Evolutionary conservation across 2,113 vertebrate species (phyloP).

Genomic region (Cyprinodon tularosa): DNA sequence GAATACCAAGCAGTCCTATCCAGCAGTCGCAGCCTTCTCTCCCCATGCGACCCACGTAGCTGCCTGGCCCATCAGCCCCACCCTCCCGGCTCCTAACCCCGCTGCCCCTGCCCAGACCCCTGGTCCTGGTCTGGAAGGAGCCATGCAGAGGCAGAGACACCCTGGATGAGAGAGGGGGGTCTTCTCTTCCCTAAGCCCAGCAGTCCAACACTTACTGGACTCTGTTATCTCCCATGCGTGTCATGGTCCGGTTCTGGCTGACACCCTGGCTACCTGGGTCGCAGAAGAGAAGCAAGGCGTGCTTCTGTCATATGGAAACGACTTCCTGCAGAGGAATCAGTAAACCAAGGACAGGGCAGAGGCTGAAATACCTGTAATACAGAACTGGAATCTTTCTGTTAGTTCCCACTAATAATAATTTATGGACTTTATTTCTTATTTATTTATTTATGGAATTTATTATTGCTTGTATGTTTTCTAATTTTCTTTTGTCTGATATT

Average conservation of each 20-base stretch:
- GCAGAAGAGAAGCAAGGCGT: conserved; percentile 39
- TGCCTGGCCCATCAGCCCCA: conserved; percentile 85
- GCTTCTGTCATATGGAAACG: conserved; percentile 28
- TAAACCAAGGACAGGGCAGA: conserved; percentile 27
- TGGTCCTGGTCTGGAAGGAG: conserved; percentile 28
- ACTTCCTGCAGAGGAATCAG: conserved; percentile 28
- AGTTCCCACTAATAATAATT: conserved; percentile 51
- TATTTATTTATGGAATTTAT: conserved; percentile 71
- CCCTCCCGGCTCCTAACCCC: conserved; percentile 80
- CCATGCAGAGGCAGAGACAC: conserved; percentile 52
- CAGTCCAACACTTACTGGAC: conserved; percentile 38
- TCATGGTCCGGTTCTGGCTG: conserved; percentile 14
- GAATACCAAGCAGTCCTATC: conserved; percentile 82
- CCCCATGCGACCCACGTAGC: conserved; percentile 87
- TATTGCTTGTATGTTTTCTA: conserved; percentile 50
- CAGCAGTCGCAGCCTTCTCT: conserved; percentile 68
- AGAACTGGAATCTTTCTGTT: conserved; percentile 26
- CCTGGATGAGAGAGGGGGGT: conserved; percentile 54
- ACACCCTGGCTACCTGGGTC: conserved; percentile 47
- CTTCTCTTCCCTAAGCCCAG: conserved; percentile 41
- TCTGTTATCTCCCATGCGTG: conserved; percentile 27
- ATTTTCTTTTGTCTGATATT: conserved; percentile 33
- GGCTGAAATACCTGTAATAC: conserved; percentile 33
- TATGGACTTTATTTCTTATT: conserved; percentile 66
- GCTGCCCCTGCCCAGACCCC: conserved; percentile 40